Evolutionary conservation across 1,140 invertebrate species (phyloP).

Genomic region (Asbolus verrucosus): DNA sequence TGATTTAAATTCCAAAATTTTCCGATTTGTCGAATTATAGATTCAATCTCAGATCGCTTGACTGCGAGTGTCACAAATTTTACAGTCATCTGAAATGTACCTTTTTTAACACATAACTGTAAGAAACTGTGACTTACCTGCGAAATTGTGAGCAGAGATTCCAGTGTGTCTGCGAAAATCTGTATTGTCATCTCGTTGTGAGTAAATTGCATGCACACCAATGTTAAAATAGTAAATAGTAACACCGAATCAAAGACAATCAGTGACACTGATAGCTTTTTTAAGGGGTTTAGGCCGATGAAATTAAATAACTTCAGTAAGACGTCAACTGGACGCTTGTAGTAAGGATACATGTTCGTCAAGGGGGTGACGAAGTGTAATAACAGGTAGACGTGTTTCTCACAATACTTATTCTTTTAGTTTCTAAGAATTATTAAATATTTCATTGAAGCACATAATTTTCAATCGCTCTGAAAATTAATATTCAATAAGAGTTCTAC

Average conservation of each 20-base stretch:
- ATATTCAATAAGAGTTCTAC: too few relatives aligned
- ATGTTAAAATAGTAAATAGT: too few relatives aligned
- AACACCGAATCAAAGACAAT: too few relatives aligned
- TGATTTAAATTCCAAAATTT: background rate
- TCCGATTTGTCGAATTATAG: background rate
- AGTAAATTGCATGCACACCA: background rate
- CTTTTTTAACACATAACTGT: background rate
- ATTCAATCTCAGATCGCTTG: background rate
- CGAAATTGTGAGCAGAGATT: background rate
- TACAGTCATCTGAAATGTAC: background rate
- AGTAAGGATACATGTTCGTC: background rate
- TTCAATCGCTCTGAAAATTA: too few relatives aligned
- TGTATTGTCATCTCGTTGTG: background rate
- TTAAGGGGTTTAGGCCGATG: background rate
- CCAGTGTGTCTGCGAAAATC: background rate
- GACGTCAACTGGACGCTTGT: background rate
- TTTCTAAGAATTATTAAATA: too few relatives aligned
- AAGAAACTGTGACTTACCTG: background rate
- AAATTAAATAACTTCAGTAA: background rate
- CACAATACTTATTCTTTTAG: too few relatives aligned
- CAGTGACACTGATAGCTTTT: too few relatives aligned
- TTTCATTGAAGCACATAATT: too few relatives aligned
- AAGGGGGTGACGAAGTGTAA: too few relatives aligned
- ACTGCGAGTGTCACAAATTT: background rate
- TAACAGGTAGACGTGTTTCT: too few relatives aligned